A percentile compares a stretch with the other conserved stretches of the same genome.
These are phyloP conservation scores for Cylindroiulus punctatus DNA, from an alignment of 2,888 invertebrate species.

Conservation along the genomic window DNA sequence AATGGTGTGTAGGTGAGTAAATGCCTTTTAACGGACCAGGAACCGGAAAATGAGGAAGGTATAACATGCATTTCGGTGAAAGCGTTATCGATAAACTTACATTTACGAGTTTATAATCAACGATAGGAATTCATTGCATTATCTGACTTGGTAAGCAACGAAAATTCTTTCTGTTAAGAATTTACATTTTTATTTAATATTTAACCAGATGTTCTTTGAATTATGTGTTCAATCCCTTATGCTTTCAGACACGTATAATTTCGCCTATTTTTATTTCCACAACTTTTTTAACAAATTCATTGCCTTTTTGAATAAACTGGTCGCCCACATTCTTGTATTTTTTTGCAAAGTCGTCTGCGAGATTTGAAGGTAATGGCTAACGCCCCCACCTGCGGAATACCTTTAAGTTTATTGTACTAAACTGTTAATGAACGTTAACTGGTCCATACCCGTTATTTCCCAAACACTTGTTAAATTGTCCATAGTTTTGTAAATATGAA, in stretches of 20 bases:
- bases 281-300: not conserved
- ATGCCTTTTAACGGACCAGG: not conserved
- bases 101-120: too few species aligned
- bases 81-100: too few species aligned
- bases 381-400: not conserved
- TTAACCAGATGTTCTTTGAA: not conserved
- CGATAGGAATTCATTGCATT: too few species aligned
- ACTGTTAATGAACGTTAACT: not conserved
- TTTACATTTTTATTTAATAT: too few species aligned
- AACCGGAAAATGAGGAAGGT: not conserved
- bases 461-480: not conserved
- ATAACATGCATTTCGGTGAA: too few species aligned
- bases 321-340: not conserved
- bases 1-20: not conserved
- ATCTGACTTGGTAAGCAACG: too few species aligned
- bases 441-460: not conserved
- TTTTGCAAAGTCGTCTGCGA: not conserved
- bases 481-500: too few species aligned
- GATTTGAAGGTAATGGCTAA: not conserved
- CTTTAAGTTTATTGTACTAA: slow-evolving; percentile 5
- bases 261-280: not conserved
- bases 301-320: not conserved
- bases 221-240: not conserved
- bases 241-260: not conserved
- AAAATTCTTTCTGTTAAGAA: too few species aligned